A percentile compares a stretch with the other conserved stretches of the same genome.
These are phyloP conservation scores for Micromys minutus DNA, from an alignment of 2,113 vertebrate genomes.

Conservation along the genomic window DNA sequence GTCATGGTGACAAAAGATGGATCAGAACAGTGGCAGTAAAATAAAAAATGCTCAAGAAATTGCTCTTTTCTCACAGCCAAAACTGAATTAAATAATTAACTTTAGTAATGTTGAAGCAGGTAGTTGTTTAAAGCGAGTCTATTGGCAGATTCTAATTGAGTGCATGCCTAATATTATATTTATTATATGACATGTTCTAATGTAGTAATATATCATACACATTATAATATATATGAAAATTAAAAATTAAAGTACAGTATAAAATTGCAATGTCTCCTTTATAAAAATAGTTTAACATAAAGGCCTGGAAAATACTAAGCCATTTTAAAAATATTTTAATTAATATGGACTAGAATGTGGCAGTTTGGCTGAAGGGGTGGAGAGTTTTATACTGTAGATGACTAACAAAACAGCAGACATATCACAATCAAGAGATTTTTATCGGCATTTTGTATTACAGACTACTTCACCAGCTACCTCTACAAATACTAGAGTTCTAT, in stretches of 20 bases:
- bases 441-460: neutral
- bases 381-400: neutral
- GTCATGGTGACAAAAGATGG: too few relatives aligned
- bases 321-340: neutral
- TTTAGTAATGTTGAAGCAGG: neutral
- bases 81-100: conserved; percentile 10
- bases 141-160: neutral
- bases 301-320: neutral
- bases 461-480: neutral
- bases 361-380: neutral
- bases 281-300: conserved; percentile 7
- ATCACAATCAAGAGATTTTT: conserved; percentile 9
- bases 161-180: neutral
- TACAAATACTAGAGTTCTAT: conserved; percentile 11
- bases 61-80: conserved; percentile 5
- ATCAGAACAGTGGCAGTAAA: neutral
- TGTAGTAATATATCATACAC: neutral
- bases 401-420: conserved; percentile 56
- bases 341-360: neutral
- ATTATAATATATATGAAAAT: neutral
- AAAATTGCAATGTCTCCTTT: neutral
- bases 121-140: neutral
- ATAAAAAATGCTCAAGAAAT: neutral
- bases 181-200: neutral
- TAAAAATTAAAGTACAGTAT: neutral